Evolutionary conservation across 2,888 invertebrate species (phyloP), one percentile per base, ranked within the genome.

Genomic region (Pseudolycoriella hygida): DNA sequence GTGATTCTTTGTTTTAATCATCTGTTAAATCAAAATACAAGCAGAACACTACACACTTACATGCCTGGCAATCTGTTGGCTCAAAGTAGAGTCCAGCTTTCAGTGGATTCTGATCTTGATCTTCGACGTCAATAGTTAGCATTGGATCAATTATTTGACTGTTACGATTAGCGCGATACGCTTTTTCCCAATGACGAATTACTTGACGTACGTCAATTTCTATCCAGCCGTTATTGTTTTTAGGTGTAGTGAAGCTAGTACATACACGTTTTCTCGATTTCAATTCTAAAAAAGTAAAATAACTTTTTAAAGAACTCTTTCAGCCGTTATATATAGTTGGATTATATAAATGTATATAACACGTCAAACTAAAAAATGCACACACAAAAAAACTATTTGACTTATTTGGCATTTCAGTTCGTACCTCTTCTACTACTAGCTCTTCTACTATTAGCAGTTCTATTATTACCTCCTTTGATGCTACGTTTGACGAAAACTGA

Each of bases 1-100:
- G n/a, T 25, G 25, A 8, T 6, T 34, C n/a, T 34, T 34, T 34
- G 15, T 12, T 3, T 12, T 17, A 17, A 15, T 17, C 4, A 15
- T 39, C 3, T 11, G 39, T 39, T 17, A 39, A 3, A 17, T 17
- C 40, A 40, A 17, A 25, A 17, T 17, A 17, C 17, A 42, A 42
- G 18, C 40, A 20, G 45, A 12, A 45, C 30, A 45, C 45, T 12
- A 17, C 45, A 45, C 45, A 45, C 45, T 45, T 45, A 45, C 45
- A 41, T 45, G 45, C 45, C 45, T 45, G 40, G 41, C 45, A 45
- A 41, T 45, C 30, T 11, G 37, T 34, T 40, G 41, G 45, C 17
- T 45, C 45, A 25, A 45, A 45, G 19, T 41, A 45, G 3, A 17
- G 14, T 11, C 45, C 45, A 15, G 45, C 45, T 15, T 42, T 41